Base-by-base conservation (phyloP, 2,888 invertebrate species). In the Stegana nigrithorax region DNA sequence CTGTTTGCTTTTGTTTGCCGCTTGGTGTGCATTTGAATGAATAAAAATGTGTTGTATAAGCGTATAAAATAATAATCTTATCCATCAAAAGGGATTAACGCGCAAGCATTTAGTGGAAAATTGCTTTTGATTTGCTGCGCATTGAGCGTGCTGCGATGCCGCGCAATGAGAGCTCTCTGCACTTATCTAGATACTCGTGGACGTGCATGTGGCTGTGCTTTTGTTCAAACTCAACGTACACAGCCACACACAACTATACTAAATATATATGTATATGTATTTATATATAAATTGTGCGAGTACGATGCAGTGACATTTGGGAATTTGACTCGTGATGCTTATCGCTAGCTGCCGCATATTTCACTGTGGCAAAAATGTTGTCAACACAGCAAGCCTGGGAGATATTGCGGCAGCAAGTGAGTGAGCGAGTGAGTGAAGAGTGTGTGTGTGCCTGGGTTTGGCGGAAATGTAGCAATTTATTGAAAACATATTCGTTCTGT, bases 61-160 rank as follows among this genome's bases (percentile, higher is more conserved):
- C 58, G 60, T 60, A 53, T 57, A 32, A 56, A 53, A 27, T 59
- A 61, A 62, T 70, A 73, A 69, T 75, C 73, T 69, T 67, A 81
- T 80, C 77, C 71, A 73, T 69, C 68, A 68, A 70, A 74, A 68
- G 79, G 75, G 82, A 81, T 81, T 80, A 80, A 68, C 64, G 70
- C 64, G 64, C 55, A 47, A 63, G 45, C 60, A 77, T 75, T 75
- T 75, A 77, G 67, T 78, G 78, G 70, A 66, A 78, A 71, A 63
- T 70, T 67, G 61, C 64, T 63, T 65, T 67, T 71, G 71, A 72
- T 79, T 77, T 59, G 50, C 51, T 42, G 26, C 19, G 2, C 19
- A 32, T 17, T 51, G 19, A 42, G 47, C 47, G 8, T 8, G 8
- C 8, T n/a, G n/a, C n/a, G n/a, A n/a, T n/a, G n/a, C n/a, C n/a